Base-by-base conservation (phyloP, 2,888 invertebrate species). In the Drosophila setosimentum region DNA sequence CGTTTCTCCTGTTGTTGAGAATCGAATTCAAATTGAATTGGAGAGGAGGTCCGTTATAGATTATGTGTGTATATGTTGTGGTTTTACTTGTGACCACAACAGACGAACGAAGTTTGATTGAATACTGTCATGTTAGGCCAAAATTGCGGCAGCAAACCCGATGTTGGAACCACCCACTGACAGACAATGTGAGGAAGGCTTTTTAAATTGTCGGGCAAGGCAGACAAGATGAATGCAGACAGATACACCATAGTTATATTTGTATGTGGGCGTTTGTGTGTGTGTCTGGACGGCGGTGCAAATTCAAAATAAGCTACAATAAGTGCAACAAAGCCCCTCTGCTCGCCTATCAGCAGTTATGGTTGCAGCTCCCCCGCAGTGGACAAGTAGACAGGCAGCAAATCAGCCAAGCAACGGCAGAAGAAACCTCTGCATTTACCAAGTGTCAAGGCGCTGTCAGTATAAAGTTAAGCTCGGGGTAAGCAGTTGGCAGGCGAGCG, bases 401-500 rank as follows among this genome's bases (percentile, higher is more conserved):
- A 85, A 86, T 87, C 82, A 88, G 86, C 84, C 79, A 69, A 83
- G 69, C 65, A 67, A 68, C 51, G 70, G 71, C 54, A 55, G 8
- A 53, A 57, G 64, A 80, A 73, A 80, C 68, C 80, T 71, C 67
- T 78, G 80, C 75, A 81, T 72, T 82, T 81, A 78, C 73, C 81
- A 76, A 82, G 84, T 86, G 83, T 86, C 86, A 83, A 88, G 86
- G 76, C 77, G 79, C 81, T 84, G 87, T 87, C 87, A 87, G 87
- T 87, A 87, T 78, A 87, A 87, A 88, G 87, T 88, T 87, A 88
- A 87, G 87, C 76, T 71, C 65, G 55, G 70, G 73, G 77, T 86
- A 87, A 85, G 81, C 83, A 87, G 83, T 79, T 77, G 76, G 67
- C 78, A 49, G 68, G 33, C 27, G 61, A 49, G 35, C 16, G 57